phyloP scores from a whole-genome alignment of 64 coral and sea anemone species.

The Trachythela sp. region DNA sequence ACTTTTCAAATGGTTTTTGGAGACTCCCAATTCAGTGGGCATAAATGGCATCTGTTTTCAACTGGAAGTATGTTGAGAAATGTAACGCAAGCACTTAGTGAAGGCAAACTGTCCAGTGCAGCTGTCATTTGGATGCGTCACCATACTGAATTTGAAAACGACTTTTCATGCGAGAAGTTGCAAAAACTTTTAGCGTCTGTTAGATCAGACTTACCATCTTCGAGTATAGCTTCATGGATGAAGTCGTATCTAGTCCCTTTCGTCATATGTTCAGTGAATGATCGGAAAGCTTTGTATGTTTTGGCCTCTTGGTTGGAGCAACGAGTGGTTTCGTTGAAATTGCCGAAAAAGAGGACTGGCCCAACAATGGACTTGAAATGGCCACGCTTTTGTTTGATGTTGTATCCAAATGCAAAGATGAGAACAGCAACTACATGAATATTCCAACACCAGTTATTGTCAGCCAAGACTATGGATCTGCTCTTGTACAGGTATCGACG shows the following conservation, averaged over 20 bases:
- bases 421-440: neutral
- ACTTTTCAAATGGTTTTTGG: slow-evolving; percentile 2
- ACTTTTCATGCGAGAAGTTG: neutral
- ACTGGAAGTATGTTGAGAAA: neutral
- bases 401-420: neutral
- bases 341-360: slow-evolving; percentile 9
- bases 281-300: neutral
- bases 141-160: neutral
- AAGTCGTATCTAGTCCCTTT: neutral
- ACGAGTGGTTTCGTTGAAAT: neutral
- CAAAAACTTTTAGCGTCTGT: neutral
- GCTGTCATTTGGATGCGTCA: neutral
- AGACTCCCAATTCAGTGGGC: neutral
- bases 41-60: neutral
- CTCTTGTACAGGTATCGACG: neutral
- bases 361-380: slow-evolving; percentile 17
- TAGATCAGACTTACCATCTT: neutral
- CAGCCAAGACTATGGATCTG: neutral
- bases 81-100: neutral
- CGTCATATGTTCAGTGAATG: neutral
- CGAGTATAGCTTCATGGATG: neutral
- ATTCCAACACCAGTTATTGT: slow-evolving; percentile 16
- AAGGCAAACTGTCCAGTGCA: neutral
- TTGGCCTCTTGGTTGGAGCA: slow-evolving; percentile 10
- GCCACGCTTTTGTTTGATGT: slow-evolving; percentile 6